Percentiles rank a stretch among this genome's conserved stretches.
phyloP scores from a whole-genome alignment of 2,888 invertebrate species.

The Ophioninae sp. region DNA sequence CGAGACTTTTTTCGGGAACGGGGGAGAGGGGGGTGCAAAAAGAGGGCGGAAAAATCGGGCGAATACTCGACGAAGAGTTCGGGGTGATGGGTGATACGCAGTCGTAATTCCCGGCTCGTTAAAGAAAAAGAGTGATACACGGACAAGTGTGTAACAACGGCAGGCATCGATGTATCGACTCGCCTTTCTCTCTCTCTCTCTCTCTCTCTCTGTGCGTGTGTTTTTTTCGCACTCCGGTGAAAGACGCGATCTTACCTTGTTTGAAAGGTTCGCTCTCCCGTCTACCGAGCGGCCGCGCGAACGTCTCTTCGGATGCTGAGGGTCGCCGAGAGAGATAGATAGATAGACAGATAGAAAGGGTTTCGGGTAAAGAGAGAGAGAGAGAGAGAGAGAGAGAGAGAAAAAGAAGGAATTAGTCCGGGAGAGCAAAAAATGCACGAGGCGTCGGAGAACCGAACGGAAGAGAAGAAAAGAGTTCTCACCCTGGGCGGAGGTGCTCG shows the following conservation, averaged over 20 bases:
- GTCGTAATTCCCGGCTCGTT: constrained; percentile 39
- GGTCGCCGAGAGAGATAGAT: no score
- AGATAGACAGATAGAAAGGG: no score
- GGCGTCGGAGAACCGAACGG: no score
- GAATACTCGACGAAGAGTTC: constrained; percentile 19
- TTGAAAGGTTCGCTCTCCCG: constrained; percentile 79
- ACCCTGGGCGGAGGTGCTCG: constrained; percentile 81
- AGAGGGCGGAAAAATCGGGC: neutral
- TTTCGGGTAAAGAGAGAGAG: no score
- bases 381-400: constrained; percentile 41
- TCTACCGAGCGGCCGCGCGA: constrained; percentile 80
- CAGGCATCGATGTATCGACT: constrained; percentile 1
- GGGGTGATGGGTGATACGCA: constrained; percentile 1
- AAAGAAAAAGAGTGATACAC: constrained; percentile 45
- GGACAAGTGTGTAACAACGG: constrained; percentile 41
- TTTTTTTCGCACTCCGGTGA: constrained; percentile 55
- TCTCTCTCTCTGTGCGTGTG: constrained; percentile 45
- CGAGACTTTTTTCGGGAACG: neutral
- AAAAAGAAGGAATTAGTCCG: constrained; percentile 9
- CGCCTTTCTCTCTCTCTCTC: constrained; percentile 24
- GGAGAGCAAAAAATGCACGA: neutral
- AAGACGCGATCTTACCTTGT: constrained; percentile 76
- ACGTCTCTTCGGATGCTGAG: constrained; percentile 80
- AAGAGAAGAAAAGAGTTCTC: constrained; percentile 43
- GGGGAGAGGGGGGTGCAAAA: constrained; percentile 15